Evolutionary conservation across 92 coral and sea anemone genomes (phyloP), one percentile per base, ranked within the genome.

Genomic region (Phymanthus crucifer): DNA sequence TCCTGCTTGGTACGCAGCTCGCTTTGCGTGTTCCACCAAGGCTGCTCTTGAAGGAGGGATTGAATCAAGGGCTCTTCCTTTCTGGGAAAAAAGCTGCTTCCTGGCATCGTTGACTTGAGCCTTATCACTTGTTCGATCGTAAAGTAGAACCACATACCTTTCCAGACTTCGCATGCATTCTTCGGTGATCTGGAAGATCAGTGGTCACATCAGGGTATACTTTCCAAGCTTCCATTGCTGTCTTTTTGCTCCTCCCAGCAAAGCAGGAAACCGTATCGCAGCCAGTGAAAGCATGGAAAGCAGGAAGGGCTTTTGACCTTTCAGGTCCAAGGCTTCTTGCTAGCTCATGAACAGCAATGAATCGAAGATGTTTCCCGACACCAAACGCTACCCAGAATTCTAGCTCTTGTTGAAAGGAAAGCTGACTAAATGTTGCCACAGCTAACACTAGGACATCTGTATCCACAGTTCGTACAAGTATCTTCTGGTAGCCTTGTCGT

Each of bases 261-360:
- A 90, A 90, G 29, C 70, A 78, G 12, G 88, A 86, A 33, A 89
- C 93, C 16, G 88, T 90, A 40, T 90, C 90, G 56, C 90, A 90
- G 21, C 93, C 90, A 17, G 93, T 90, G 67, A 90, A 86, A 29
- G 90, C 88, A 43, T 90, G 90, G 40, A 90, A 83, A 23, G 79
- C 33, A 17, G 87, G 93, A 3, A 90, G 78, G 18, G 93, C 32
- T 56, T 6, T 61, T 19, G 88, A 82, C 31, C 32, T 46, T 43
- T 79, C 72, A 6, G 85, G 82, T 16, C 84, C 78, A 23, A 90
- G 80, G 24, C 67, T 23, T 10, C 64, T 65, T 12, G 93, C 73
- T 23, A 86, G 75, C 1, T 74, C 83, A 45, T 89, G 93, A 3
- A 83, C 81, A 31, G 87, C 77, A 57, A 82, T 40, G 32, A 37